These are phyloP conservation scores for Otolemur crassicaudatus DNA, from an alignment of 2,797 vertebrate genomes.

Conservation along the genomic window DNA sequence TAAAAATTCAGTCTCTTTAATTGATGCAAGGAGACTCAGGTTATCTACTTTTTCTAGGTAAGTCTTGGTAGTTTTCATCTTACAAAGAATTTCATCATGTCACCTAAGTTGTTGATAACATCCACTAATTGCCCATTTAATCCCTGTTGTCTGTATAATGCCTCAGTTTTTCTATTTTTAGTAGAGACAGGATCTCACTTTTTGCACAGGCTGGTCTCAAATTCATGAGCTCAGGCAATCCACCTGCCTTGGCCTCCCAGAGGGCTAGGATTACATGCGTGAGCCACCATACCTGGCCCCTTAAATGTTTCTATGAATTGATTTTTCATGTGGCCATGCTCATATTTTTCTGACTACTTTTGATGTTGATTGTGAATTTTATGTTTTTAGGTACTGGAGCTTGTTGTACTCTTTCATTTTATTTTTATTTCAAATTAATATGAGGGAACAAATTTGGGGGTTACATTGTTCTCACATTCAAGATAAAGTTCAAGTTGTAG, in stretches of 20 bases:
- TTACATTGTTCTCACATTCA: no score
- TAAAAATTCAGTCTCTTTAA: neutral
- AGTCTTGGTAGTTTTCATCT: neutral
- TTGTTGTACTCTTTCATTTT: neutral
- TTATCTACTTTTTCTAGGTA: neutral
- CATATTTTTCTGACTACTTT: neutral
- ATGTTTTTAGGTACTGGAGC: neutral
- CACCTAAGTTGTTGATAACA: neutral
- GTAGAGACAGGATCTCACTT: no score
- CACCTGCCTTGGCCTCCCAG: no score
- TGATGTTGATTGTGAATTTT: neutral
- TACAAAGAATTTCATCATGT: neutral
- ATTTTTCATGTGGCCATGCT: neutral
- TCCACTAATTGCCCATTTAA: neutral
- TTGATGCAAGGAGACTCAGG: neutral
- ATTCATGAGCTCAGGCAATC: no score
- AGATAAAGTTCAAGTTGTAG: no score
- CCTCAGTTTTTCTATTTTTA: no score
- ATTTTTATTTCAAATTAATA: no score
- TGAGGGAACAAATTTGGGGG: no score
- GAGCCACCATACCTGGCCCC: no score
- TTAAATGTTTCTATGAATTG: neutral
- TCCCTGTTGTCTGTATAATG: neutral
- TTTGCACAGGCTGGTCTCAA: no score
- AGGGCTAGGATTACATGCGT: no score